A percentile compares a stretch with the other conserved stretches of the same genome.
Evolutionary conservation across 2,113 vertebrate genomes (phyloP).

Genomic region (Coracopsis vasa): DNA sequence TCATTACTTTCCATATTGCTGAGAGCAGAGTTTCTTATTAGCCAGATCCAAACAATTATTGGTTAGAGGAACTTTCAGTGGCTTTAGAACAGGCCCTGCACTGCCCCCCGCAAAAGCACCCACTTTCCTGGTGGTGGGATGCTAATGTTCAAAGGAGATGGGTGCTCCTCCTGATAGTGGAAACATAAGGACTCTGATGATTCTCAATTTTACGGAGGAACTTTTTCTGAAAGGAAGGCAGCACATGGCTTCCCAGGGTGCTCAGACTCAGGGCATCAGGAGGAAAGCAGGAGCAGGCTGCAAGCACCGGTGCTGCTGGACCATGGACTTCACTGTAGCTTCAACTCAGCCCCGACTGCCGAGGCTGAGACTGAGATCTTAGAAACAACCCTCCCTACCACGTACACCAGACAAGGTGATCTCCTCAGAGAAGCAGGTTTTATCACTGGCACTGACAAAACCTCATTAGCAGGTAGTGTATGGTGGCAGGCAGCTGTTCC

Average conservation of each 20-base stretch:
- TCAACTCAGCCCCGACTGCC: not conserved
- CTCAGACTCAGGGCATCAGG: fast-evolving
- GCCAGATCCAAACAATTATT: not conserved
- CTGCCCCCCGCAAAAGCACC: not conserved
- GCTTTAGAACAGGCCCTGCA: not conserved
- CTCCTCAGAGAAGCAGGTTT: not conserved
- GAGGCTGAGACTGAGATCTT: not conserved
- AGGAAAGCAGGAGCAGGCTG: not conserved
- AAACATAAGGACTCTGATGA: not conserved
- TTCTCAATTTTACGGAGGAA: not conserved
- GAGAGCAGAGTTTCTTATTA: not conserved
- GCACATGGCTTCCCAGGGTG: fast-evolving
- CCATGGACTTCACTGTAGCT: not conserved
- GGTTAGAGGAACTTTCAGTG: not conserved
- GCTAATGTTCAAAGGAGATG: fast-evolving
- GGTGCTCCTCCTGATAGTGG: not conserved
- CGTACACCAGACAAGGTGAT: not conserved
- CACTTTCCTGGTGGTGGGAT: not conserved
- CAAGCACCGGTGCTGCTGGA: not conserved
- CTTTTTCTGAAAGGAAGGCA: not conserved
- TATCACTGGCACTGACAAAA: not conserved
- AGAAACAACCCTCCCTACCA: not conserved
- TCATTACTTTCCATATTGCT: not conserved
- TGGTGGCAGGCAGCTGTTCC: not conserved
- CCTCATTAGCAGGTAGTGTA: fast-evolving